phyloP scores from a whole-genome alignment of 1,140 invertebrate species.

The Drosophila setifemur region DNA sequence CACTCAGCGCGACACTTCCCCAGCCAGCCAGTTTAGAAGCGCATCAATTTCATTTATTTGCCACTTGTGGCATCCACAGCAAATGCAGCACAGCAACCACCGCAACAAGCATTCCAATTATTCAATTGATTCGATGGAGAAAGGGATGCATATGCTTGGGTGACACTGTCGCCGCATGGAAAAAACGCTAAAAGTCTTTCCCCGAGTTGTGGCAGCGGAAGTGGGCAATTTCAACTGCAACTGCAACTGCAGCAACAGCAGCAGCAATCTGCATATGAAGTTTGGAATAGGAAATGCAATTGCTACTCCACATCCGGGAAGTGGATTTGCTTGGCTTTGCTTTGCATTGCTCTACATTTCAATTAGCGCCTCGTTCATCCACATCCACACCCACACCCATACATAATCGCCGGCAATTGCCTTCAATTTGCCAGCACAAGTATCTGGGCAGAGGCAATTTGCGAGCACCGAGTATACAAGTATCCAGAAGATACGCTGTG shows the following conservation, averaged over 20 bases:
- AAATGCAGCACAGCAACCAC: constrained; percentile 33
- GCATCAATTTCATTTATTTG: constrained; percentile 80
- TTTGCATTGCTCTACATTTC: constrained; percentile 50
- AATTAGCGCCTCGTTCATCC: constrained; percentile 51
- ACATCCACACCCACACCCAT: constrained; percentile 6
- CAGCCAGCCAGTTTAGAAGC: constrained; percentile 38
- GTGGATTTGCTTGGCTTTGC: constrained; percentile 13
- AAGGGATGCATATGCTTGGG: constrained; percentile 30
- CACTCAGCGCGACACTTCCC: constrained; percentile 26
- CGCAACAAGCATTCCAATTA: constrained; percentile 64
- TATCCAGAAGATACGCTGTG: constrained; percentile 15
- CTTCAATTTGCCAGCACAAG: constrained; percentile 49
- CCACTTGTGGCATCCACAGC: constrained; percentile 68
- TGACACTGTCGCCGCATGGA: constrained; percentile 30
- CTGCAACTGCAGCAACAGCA: constrained; percentile 19
- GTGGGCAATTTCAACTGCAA: constrained; percentile 33
- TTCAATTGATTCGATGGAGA: constrained; percentile 66
- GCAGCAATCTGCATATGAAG: constrained; percentile 13
- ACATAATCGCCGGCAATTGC: constrained; percentile 62
- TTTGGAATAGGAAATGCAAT: constrained; percentile 47
- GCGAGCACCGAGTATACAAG: constrained; percentile 14
- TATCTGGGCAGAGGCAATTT: constrained; percentile 33
- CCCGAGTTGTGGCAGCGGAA: constrained; percentile 48
- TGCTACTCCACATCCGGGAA: constrained; percentile 51
- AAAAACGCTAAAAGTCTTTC: constrained; percentile 36